Conservation (phyloP, 2,797 vertebrate species). For the Fistularia commersonii region DNA sequence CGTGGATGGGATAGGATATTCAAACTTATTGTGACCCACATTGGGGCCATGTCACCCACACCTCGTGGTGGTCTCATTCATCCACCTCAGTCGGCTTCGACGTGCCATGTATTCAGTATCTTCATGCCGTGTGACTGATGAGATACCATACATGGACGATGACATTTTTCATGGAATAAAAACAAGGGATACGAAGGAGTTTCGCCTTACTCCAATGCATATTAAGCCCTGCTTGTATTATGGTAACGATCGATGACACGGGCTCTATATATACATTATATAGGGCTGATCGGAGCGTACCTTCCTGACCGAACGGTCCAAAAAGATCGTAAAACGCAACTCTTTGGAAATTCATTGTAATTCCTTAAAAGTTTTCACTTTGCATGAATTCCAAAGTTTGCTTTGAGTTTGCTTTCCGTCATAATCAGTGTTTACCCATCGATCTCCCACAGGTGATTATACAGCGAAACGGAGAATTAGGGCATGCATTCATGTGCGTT, state of each 20-base stretch:
- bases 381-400: conserved; percentile 79
- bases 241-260: conserved; percentile 32
- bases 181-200: conserved; percentile 39
- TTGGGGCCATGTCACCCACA: conserved; percentile 51
- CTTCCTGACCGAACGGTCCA: conserved; percentile 32
- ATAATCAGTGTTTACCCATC: conserved; percentile 15
- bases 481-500: conserved; percentile 29
- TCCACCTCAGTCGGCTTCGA: conserved; percentile 20
- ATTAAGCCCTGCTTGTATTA: conserved; percentile 66
- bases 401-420: conserved; percentile 40
- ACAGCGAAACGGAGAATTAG: conserved; percentile 20
- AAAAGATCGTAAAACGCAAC: conserved; percentile 61
- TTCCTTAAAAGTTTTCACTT: conserved; percentile 44
- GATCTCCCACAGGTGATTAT: conserved; percentile 34
- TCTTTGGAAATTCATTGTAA: conserved; percentile 72
- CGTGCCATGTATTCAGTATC: conserved; percentile 43
- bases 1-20: conserved; percentile 42
- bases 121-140: conserved; percentile 38
- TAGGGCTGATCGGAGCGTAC: conserved; percentile 29
- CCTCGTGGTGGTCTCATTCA: conserved; percentile 40
- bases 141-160: conserved; percentile 17
- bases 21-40: conserved; percentile 42
- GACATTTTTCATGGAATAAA: conserved; percentile 11
- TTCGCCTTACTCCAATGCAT: conserved; percentile 74
- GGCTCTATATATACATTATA: conserved; percentile 61